These are phyloP conservation scores for Leuctra nigra DNA, from an alignment of 2,888 invertebrate species.

Conservation along the genomic window DNA sequence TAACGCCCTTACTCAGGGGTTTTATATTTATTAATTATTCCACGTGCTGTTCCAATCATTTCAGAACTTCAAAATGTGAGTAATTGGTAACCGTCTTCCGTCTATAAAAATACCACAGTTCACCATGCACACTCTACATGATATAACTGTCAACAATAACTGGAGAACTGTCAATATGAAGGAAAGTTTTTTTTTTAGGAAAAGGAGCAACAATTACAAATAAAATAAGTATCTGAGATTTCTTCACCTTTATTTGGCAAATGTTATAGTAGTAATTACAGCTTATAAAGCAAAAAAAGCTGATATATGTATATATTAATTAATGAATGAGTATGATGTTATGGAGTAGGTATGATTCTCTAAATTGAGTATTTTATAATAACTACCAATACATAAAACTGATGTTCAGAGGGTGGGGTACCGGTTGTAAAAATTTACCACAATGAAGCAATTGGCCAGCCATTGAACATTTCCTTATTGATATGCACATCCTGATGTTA, in stretches of 20 bases:
- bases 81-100: too few relatives aligned
- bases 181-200: too few relatives aligned
- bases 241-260: conserved; percentile 29
- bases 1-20: too few relatives aligned
- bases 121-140: too few relatives aligned
- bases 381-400: conserved; percentile 13
- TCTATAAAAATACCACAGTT: too few relatives aligned
- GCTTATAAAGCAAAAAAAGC: conserved; percentile 29
- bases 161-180: too few relatives aligned
- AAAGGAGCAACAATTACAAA: too few relatives aligned
- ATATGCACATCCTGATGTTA: conserved; percentile 1
- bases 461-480: background rate
- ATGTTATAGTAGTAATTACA: conserved; percentile 29
- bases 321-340: conserved; percentile 22
- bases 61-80: too few relatives aligned
- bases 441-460: conserved; percentile 8
- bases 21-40: too few relatives aligned
- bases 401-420: conserved; percentile 8
- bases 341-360: conserved; percentile 22
- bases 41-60: too few relatives aligned
- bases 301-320: conserved; percentile 26
- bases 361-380: conserved; percentile 22
- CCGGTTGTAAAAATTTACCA: conserved; percentile 8
- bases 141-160: too few relatives aligned
- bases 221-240: too few relatives aligned